phyloP scores from a whole-genome alignment of 2,113 vertebrate species.

The Capreolus pygargus region DNA sequence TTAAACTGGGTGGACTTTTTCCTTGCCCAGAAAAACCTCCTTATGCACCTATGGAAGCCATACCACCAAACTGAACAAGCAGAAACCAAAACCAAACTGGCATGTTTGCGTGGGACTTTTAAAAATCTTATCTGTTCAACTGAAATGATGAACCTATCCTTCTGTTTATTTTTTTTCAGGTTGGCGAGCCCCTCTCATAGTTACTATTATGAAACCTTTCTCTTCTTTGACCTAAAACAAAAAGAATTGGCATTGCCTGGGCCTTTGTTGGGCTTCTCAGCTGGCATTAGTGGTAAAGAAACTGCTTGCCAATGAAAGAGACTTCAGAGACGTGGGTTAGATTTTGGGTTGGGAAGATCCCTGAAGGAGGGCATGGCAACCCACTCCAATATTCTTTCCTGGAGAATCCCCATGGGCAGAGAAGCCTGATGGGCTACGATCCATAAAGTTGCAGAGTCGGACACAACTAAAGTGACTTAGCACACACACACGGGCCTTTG shows the following conservation, averaged over 20 bases:
- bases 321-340: not conserved
- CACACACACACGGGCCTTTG: not conserved
- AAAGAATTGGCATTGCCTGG: not conserved
- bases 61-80: not conserved
- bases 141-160: not conserved
- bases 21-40: not conserved
- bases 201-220: not conserved
- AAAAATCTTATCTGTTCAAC: not conserved
- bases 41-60: not conserved
- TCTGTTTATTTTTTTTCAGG: not conserved
- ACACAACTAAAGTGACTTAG: not conserved
- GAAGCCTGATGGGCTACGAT: not conserved
- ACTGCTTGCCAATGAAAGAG: not conserved
- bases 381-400: not conserved
- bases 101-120: not conserved
- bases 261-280: not conserved
- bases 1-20: not conserved
- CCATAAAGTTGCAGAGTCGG: fast-evolving
- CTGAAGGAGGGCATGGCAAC: not conserved
- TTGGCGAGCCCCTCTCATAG: not conserved
- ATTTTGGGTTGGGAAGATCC: not conserved
- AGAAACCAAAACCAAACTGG: not conserved
- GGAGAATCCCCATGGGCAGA: not conserved
- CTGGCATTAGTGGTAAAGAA: not conserved
- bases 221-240: not conserved